Base-by-base conservation (phyloP, 1,140 invertebrate genomes). In the Drosophila sp. region DNA sequence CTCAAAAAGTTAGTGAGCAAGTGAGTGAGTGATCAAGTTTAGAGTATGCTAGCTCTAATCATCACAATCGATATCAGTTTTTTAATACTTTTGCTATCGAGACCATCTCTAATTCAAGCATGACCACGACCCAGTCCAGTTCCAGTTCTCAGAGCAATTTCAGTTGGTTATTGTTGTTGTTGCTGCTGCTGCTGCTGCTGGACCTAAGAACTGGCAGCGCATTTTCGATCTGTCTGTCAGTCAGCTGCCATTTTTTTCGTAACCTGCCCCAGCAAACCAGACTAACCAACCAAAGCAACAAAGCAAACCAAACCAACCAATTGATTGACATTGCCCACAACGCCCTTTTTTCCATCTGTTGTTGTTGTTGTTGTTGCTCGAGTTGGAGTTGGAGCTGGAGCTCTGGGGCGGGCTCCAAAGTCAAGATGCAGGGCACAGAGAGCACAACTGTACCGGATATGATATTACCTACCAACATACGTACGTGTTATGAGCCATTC, bases 181-280 rank as follows among this genome's bases (percentile, higher is more conserved):
- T 65, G 72, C 27, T 33, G 60, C 7, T 63, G 58, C 7, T 63
- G 58, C 29, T 62, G 57, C 32, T 73, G 70, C 50, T 40, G 64
- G 38, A 30, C 57, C 56, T 50, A 35, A 50, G 44, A 50, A 50
- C 65, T 81, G 70, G 69, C 80, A 79, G 69, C 79, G 66, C 84
- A 79, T 87, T 85, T 87, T 87, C 83, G 83, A 87, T 87, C 84
- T 87, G 83, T 87, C 83, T 87, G 83, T 87, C 83, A 87, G 83
- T 83, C 83, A 87, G 83, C 83, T 87, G 83, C 83, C 83, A 87
- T 87, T 87, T 87, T 80, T 50, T 50, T 50, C 44, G 23, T 50
- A 50, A 50, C 44, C 79, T 38, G 35, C 35, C 35, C 10, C 30
- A 4, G 30, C 30, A 74, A 65, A 50, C 29, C 47, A 57, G 61